These are phyloP conservation scores for Drosophila sp. DNA, from an alignment of 1,140 invertebrate genomes.

Conservation along the genomic window DNA sequence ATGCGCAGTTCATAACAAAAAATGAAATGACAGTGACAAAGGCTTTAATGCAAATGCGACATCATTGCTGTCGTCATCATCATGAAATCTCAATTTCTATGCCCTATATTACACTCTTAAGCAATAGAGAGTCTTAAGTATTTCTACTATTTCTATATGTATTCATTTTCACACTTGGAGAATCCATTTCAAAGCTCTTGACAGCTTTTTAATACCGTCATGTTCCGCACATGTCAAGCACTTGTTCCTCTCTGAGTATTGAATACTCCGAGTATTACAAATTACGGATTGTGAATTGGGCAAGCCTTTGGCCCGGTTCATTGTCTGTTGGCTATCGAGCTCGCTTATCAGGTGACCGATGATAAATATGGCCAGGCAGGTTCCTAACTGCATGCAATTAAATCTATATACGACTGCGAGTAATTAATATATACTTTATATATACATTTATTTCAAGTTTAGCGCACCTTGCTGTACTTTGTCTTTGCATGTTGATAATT, in stretches of 20 bases:
- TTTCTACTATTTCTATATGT: background rate
- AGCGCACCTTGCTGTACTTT: conserved; percentile 44
- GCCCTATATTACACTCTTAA: conserved; percentile 1
- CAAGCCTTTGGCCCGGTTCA: conserved; percentile 35
- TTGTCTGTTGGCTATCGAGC: conserved; percentile 31
- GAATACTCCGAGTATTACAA: conserved; percentile 1
- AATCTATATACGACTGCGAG: conserved; percentile 4
- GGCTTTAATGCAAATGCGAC: conserved; percentile 58
- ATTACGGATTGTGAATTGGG: conserved; percentile 6
- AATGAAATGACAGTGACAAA: conserved; percentile 43
- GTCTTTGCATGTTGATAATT: conserved; percentile 47
- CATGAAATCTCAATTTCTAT: conserved; percentile 32
- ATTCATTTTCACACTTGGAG: background rate
- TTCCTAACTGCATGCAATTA: conserved; percentile 28
- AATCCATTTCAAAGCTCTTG: background rate
- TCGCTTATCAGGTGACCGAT: conserved; percentile 63
- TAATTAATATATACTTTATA: conserved; percentile 1
- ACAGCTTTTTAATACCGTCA: conserved; percentile 5
- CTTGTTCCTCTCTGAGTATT: conserved; percentile 3
- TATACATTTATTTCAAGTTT: conserved; percentile 45
- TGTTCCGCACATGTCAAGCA: conserved; percentile 7
- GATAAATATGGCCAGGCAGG: conserved; percentile 55
- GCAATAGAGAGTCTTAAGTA: background rate
- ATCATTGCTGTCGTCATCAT: conserved; percentile 8
- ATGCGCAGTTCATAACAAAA: conserved; percentile 57